Conservation (phyloP, 2,888 invertebrate species). For the Melanostoma mellinum region DNA sequence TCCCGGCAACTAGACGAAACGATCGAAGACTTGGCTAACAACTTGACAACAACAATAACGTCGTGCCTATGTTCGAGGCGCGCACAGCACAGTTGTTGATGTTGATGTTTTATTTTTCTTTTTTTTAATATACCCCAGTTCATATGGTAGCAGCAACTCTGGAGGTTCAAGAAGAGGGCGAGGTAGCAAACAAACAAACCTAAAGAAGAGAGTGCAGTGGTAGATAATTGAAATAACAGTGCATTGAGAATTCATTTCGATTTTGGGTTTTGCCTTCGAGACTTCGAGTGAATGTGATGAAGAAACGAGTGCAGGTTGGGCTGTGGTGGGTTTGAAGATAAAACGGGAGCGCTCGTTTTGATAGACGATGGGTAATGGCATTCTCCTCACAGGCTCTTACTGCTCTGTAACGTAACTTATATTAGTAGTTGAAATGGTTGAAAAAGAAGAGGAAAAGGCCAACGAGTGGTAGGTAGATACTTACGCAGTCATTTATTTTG, state of each 20-base stretch:
- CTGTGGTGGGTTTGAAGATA: conserved; percentile 9
- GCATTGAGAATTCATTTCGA: conserved; percentile 43
- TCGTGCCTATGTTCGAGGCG: conserved; percentile 35
- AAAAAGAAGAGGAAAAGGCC: conserved; percentile 43
- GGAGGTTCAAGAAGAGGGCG: conserved; percentile 13
- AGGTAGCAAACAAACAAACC: conserved; percentile 21
- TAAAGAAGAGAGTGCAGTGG: conserved; percentile 14
- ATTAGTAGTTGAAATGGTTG: conserved; percentile 3
- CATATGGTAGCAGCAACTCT: neutral
- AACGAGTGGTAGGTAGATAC: conserved; percentile 26
- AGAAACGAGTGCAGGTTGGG: conserved; percentile 49
- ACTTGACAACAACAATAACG: conserved; percentile 68
- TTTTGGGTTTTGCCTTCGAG: conserved; percentile 29
- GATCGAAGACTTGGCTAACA: conserved; percentile 55
- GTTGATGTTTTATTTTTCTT: neutral
- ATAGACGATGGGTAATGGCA: too few relatives aligned
- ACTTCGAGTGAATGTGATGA: conserved; percentile 45
- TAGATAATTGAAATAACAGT: conserved; percentile 57
- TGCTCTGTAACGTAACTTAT: conserved; percentile 1
- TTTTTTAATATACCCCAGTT: conserved; percentile 4
- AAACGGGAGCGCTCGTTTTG: neutral
- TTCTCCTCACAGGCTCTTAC: too few relatives aligned
- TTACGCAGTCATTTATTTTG: conserved; percentile 8
- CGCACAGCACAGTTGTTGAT: conserved; percentile 22
- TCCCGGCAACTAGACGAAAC: conserved; percentile 56